These are phyloP conservation scores for Pheosia gnoma DNA, from an alignment of 2,888 invertebrate genomes.

Conservation along the genomic window DNA sequence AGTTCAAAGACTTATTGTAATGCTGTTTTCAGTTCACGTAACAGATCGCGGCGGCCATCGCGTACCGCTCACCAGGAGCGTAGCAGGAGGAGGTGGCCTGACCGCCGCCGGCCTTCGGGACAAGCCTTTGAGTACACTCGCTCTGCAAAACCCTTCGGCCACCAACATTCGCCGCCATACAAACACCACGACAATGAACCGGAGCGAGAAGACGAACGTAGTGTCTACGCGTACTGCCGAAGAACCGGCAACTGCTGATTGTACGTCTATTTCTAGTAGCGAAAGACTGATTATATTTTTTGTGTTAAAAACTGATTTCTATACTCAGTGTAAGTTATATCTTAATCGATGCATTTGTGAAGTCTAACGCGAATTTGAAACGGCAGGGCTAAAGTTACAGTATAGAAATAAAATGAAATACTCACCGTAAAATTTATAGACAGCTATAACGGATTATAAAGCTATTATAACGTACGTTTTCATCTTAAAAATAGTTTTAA, in stretches of 20 bases:
- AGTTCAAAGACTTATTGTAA: slow-evolving; percentile 56
- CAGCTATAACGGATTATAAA: no score
- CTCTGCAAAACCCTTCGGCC: slow-evolving; percentile 34
- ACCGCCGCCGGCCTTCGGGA: slow-evolving; percentile 41
- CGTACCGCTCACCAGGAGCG: slow-evolving; percentile 65
- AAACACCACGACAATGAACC: slow-evolving; percentile 53
- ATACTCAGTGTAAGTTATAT: slow-evolving; percentile 12
- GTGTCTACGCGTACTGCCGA: slow-evolving; percentile 61
- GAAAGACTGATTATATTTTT: slow-evolving; percentile 22
- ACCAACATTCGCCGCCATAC: slow-evolving; percentile 38
- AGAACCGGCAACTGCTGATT: slow-evolving; percentile 62
- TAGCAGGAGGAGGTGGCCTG: slow-evolving; percentile 62
- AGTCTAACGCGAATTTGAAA: neutral
- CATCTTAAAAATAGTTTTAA: no score
- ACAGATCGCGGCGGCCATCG: slow-evolving; percentile 60
- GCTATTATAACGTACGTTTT: neutral
- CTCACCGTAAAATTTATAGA: no score
- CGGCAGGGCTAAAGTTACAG: no score
- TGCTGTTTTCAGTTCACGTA: slow-evolving; percentile 54
- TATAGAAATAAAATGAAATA: no score
- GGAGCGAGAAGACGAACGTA: slow-evolving; percentile 53
- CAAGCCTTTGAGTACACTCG: slow-evolving; percentile 31
- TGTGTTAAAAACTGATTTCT: neutral
- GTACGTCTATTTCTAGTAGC: slow-evolving; percentile 14
- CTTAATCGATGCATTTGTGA: slow-evolving; percentile 33